Conservation (phyloP, 2,888 invertebrate genomes). For the Mythimna impura region DNA sequence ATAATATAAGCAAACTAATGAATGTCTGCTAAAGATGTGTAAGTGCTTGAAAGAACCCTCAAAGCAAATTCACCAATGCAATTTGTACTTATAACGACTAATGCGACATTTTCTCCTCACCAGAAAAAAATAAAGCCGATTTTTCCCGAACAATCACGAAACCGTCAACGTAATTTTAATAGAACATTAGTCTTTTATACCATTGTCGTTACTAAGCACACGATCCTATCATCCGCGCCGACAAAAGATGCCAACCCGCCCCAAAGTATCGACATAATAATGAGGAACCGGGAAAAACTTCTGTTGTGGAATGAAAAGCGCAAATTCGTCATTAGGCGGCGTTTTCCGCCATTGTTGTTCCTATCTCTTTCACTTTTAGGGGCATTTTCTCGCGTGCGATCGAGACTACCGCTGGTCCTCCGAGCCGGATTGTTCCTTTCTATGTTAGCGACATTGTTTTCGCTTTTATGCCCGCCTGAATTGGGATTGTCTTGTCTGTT, state of each 20-base stretch:
- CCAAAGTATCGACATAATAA: constrained; percentile 89
- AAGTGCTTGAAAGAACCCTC: not conserved
- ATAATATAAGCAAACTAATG: not conserved
- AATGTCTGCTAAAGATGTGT: not conserved
- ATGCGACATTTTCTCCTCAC: constrained; percentile 12
- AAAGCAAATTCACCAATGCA: constrained; percentile 13
- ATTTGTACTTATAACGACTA: constrained; percentile 21
- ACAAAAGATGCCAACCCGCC: constrained; percentile 86
- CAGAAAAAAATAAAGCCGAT: constrained; percentile 62
- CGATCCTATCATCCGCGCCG: constrained; percentile 84
- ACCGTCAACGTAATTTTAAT: constrained; percentile 64
- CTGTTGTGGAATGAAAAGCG: constrained; percentile 91
- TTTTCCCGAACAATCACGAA: constrained; percentile 62
- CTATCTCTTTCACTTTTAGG: constrained; percentile 74
- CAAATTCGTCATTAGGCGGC: constrained; percentile 91
- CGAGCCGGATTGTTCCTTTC: constrained; percentile 90
- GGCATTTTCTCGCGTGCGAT: constrained; percentile 70
- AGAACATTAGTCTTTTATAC: constrained; percentile 74
- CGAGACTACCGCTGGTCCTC: constrained; percentile 85
- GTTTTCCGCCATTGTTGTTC: constrained; percentile 88
- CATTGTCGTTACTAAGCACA: constrained; percentile 80
- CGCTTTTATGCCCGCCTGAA: constrained; percentile 89
- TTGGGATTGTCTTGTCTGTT: constrained; percentile 90
- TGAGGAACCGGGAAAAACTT: constrained; percentile 90
- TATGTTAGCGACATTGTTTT: constrained; percentile 91